phyloP scores from a whole-genome alignment of 2,113 vertebrate species.

The Pangasianodon hypophthalmus region DNA sequence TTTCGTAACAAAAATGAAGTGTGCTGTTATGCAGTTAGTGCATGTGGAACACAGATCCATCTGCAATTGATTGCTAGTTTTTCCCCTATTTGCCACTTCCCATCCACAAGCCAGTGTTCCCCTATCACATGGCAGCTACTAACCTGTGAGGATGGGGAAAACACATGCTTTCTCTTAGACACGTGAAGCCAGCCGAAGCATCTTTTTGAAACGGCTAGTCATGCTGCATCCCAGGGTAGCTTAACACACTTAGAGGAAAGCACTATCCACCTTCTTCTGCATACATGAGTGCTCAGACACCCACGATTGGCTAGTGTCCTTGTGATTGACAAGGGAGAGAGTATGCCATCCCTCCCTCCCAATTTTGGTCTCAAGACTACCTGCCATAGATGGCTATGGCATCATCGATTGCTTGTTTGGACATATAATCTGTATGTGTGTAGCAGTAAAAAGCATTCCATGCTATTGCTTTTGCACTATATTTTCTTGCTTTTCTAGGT shows the following conservation, averaged over 20 bases:
- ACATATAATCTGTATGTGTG: neutral
- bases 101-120: neutral
- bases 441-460: neutral
- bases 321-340: neutral
- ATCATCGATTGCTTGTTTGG: neutral
- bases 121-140: neutral
- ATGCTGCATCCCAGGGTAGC: neutral
- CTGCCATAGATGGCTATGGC: neutral
- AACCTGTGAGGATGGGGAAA: neutral
- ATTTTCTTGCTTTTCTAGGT: neutral
- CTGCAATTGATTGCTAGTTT: neutral
- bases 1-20: neutral
- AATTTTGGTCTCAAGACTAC: neutral
- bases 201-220: neutral
- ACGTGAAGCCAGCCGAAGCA: too few relatives aligned
- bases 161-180: conserved; percentile 1
- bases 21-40: neutral
- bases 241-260: neutral
- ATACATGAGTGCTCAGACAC: neutral
- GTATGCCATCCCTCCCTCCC: neutral
- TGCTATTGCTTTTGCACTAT: neutral
- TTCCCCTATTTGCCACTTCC: neutral
- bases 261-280: neutral
- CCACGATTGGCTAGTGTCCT: neutral
- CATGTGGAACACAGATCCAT: neutral